These are phyloP conservation scores for Epirrita christyi DNA, from an alignment of 2,888 invertebrate genomes.

Conservation along the genomic window DNA sequence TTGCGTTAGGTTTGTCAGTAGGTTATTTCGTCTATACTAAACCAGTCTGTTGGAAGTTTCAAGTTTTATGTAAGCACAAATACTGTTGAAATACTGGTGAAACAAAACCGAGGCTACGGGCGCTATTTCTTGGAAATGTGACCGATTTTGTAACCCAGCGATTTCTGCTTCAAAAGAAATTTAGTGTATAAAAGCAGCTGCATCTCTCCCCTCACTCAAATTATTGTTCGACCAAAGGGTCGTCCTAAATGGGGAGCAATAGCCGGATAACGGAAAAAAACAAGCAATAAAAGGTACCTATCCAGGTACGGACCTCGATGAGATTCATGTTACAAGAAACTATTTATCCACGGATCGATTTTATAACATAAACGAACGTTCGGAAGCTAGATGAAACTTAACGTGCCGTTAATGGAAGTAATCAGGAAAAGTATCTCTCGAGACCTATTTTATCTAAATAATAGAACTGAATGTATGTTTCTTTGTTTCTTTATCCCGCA, in stretches of 20 bases:
- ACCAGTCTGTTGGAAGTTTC: constrained; percentile 6
- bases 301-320: constrained; percentile 62
- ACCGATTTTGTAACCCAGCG: constrained; percentile 62
- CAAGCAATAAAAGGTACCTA: constrained; percentile 60
- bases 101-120: background rate
- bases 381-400: constrained; percentile 4
- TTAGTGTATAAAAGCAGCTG: constrained; percentile 73
- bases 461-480: no score
- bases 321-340: constrained; percentile 18
- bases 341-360: constrained; percentile 19
- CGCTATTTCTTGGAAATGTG: constrained; percentile 20
- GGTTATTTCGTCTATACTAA: constrained; percentile 22
- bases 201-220: constrained; percentile 75
- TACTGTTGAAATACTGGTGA: no score
- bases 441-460: no score
- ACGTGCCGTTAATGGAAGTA: constrained; percentile 5
- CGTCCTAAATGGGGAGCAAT: constrained; percentile 76
- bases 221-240: constrained; percentile 79
- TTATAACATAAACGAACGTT: constrained; percentile 7
- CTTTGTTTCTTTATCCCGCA: no score
- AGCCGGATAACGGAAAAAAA: constrained; percentile 61
- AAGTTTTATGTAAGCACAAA: background rate
- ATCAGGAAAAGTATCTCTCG: constrained; percentile 7
- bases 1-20: constrained; percentile 34
- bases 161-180: constrained; percentile 59